Base-by-base conservation (phyloP, 2,888 invertebrate species). In the Rotaria magnacalcarata region DNA sequence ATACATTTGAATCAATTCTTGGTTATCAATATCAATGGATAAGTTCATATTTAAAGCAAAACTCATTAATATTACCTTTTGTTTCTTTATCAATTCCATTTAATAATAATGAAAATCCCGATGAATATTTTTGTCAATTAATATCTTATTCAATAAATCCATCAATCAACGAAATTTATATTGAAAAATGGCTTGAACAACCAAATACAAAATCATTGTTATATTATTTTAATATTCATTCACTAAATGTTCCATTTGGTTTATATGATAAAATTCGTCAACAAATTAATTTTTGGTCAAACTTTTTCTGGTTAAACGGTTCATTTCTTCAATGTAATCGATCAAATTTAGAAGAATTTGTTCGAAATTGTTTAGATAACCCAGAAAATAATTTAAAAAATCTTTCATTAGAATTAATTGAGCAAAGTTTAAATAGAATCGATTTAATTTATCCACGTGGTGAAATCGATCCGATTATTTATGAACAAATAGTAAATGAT, bases 61-160 rank as follows among this genome's bases (percentile, higher is more conserved):
- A 7, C 24, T n/a, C 43, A 11, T 80, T 14, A 50, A 41, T 34
- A 80, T 24, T 21, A 10, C 47, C 75, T 21, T 47, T 47, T 47
- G 5, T 43, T 4, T 21, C 47, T 24, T 21, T n/a, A 43, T 47
- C 41, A 24, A 43, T 43, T 80, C 47, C 75, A 80, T 43, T 80
- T 47, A 2, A 43, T 24, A 24, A 19, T 24, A 24, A 21, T 43
- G 10, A 6, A 21, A 43, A 80, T 41, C 24, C 24, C 8, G 43
- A 80, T 43, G 75, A 80, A 80, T 43, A 43, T 43, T 80, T 80
- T 80, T 80, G 75, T 47, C 75, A 80, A 43, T 47, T 80, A 47
- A 80, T 80, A 80, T 80, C 75, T 2, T 80, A 43, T 43, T 43
- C 75, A 43, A 43, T 24, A 43, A 24, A 19, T 43, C 41, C 75